Base-by-base conservation (phyloP, 2,888 invertebrate species). In the Drosophila formosana region DNA sequence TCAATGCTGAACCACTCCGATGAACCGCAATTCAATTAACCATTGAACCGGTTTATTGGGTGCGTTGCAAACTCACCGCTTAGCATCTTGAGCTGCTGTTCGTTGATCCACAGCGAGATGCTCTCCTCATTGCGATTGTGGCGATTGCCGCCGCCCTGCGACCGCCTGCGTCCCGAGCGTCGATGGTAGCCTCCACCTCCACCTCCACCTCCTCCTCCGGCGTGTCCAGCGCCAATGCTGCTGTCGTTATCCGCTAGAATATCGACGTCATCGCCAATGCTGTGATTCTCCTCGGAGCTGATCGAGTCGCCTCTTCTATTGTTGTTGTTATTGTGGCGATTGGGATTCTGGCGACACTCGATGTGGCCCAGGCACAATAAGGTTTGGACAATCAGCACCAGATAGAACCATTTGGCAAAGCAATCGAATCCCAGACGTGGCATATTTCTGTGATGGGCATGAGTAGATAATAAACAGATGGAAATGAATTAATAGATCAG, bases 51-150 rank as follows among this genome's bases (percentile, higher is more conserved):
- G 30, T 18, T 18, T 18, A 18, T 18, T 18, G 18, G 18, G 18
- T 18, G 18, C 2, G 18, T 18, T 4, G 3, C 1, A 3, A 18
- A 70, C 84, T 94, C 91, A 97, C 97, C 97, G 92, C 97, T 97
- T 88, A 97, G 96, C 95, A 96, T 96, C 93, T 97, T 96, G 60
- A 98, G 96, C 94, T 98, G 97, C 82, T 96, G 96, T 90, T 97
- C 96, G 92, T 97, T 97, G 89, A 98, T 97, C 97, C 97, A 98
- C 68, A 98, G 93, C 58, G 96, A 96, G 75, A 97, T 94, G 92
- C 96, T 89, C 46, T 91, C 90, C 41, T 90, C 87, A 43, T 75
- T 58, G n/a, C 82, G 84, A 51, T 80, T 78, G 51, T 90, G 82
- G n/a, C 82, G 81, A 75, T 85, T 83, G 66, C 65, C 63, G 25